Conservation (phyloP, 2,888 invertebrate species). For the Phragmatobia fuliginosa region DNA sequence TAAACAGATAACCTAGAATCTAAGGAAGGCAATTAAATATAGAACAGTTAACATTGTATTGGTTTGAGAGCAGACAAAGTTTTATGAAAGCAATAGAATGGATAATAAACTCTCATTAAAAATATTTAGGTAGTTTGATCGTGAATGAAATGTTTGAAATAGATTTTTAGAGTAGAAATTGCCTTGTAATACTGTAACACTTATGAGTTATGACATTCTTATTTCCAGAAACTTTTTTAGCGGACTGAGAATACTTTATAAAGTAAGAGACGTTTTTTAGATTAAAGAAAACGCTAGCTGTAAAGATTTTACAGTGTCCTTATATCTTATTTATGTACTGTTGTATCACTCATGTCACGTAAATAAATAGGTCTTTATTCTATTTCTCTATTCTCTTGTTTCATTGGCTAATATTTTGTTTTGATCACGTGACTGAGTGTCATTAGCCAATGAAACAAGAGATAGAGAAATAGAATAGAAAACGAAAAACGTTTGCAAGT, state of each 20-base stretch:
- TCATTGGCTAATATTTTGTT: no score
- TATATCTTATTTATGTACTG: background rate
- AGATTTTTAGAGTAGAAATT: background rate
- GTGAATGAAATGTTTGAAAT: background rate
- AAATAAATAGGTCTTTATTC: no score
- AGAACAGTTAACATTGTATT: conserved; percentile 9
- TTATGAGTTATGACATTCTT: background rate
- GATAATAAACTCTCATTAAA: conserved; percentile 30
- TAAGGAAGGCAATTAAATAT: no score
- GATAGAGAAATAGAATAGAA: no score
- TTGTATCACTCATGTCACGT: no score
- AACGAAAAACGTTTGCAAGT: no score
- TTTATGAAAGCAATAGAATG: conserved; percentile 1
- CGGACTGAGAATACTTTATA: background rate
- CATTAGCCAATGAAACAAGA: no score
- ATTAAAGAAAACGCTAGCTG: background rate
- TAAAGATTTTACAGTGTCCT: background rate
- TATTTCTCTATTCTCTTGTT: no score
- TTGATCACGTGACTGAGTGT: no score
- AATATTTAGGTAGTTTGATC: conserved; percentile 17
- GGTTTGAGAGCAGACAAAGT: background rate
- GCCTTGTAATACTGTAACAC: background rate
- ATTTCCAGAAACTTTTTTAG: background rate
- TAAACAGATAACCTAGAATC: no score
- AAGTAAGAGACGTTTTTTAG: background rate